Percentiles rank a stretch among this genome's conserved stretches.
Conservation (phyloP, 2,113 vertebrate genomes). For the Smithornis capensis region DNA sequence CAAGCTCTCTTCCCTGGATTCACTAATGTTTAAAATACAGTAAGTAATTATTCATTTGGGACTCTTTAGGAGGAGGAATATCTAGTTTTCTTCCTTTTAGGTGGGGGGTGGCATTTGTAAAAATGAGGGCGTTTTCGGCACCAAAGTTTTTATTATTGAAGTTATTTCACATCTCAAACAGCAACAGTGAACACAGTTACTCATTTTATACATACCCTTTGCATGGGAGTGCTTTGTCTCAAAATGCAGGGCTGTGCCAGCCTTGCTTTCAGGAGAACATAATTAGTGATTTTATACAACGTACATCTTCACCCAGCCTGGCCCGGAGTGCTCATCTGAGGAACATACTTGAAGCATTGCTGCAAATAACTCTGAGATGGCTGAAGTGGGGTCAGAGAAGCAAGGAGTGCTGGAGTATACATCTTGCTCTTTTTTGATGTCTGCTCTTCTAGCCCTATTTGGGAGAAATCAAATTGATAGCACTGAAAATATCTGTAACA, state of each 20-base stretch:
- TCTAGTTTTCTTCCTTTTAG: not conserved
- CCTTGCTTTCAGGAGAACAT: not conserved
- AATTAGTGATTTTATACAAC: conserved; percentile 40
- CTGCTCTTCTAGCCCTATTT: conserved; percentile 28
- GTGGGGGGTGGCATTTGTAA: not conserved
- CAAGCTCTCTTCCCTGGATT: not conserved
- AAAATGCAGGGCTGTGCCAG: not conserved
- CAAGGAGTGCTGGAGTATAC: conserved; percentile 13
- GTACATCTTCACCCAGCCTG: conserved; percentile 5
- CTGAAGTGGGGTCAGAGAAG: conserved; percentile 42
- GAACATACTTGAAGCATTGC: not conserved
- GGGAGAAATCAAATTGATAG: conserved; percentile 44
- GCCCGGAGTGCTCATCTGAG: conserved; percentile 4
- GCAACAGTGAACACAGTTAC: not conserved
- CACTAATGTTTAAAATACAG: not conserved
- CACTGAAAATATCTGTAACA: conserved; percentile 30
- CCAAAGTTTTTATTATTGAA: not conserved
- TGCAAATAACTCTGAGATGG: conserved; percentile 35
- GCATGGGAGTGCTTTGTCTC: not conserved
- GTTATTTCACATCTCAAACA: not conserved
- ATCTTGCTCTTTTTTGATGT: conserved; percentile 65
- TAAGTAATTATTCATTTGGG: not conserved
- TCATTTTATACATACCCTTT: not conserved
- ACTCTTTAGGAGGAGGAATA: not conserved
- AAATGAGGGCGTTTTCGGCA: not conserved